These are phyloP conservation scores for Arctopsyche grandis DNA, from an alignment of 1,140 invertebrate genomes.

Conservation along the genomic window DNA sequence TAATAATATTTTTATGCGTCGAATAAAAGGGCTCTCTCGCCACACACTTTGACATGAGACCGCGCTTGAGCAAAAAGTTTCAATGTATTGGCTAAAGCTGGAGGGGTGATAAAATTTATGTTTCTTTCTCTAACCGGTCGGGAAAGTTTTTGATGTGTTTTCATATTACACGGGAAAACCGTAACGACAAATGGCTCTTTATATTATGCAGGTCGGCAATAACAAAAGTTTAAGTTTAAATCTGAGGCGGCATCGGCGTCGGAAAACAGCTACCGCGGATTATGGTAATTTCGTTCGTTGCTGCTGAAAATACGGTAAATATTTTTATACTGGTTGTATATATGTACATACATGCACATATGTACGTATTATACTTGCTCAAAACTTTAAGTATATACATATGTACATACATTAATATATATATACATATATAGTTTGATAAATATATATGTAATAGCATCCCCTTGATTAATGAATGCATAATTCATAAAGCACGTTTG, in stretches of 20 bases:
- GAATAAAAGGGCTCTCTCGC: too few relatives aligned
- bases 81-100: slow-evolving; percentile 42
- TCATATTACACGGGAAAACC: slow-evolving; percentile 46
- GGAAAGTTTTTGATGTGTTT: slow-evolving; percentile 47
- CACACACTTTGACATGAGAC: slow-evolving; percentile 15
- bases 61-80: slow-evolving; percentile 28
- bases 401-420: background rate
- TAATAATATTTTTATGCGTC: background rate
- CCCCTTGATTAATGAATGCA: too few relatives aligned
- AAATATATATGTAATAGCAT: too few relatives aligned
- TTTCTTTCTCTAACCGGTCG: slow-evolving; percentile 45
- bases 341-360: background rate
- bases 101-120: slow-evolving; percentile 45
- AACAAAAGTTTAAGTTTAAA: slow-evolving; percentile 40
- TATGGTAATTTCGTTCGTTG: slow-evolving; percentile 1
- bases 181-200: slow-evolving; percentile 46
- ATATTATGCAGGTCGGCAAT: slow-evolving; percentile 40
- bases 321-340: background rate
- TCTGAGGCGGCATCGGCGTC: background rate
- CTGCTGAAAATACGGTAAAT: background rate
- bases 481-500: too few relatives aligned
- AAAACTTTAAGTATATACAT: background rate
- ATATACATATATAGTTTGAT: too few relatives aligned
- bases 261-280: slow-evolving; percentile 5
- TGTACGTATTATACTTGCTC: background rate